These are phyloP conservation scores for Ceyx cyanopectus DNA, from an alignment of 2,113 vertebrate genomes.

Conservation along the genomic window DNA sequence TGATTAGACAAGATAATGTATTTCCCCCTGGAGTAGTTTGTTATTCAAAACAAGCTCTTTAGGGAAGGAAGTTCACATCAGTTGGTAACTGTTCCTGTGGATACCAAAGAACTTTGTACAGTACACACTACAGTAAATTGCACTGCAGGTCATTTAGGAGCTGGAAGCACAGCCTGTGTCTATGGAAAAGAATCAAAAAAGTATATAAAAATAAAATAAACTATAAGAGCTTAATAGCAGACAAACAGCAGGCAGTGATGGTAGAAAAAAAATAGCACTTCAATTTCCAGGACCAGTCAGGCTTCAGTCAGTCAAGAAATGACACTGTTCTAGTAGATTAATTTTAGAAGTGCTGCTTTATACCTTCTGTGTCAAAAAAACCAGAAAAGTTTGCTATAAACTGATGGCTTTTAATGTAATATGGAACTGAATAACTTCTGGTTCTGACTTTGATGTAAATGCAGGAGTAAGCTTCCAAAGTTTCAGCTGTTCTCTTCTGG, in stretches of 20 bases:
- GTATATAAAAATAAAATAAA: neutral
- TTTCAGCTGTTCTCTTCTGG: neutral
- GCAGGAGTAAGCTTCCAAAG: neutral
- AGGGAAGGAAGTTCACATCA: constrained; percentile 75
- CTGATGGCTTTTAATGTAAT: neutral
- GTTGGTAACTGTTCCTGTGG: constrained; percentile 73
- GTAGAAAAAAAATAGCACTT: neutral
- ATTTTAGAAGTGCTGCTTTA: neutral
- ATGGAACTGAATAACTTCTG: neutral
- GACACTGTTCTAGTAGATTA: neutral
- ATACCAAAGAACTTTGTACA: constrained; percentile 69
- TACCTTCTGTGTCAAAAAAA: neutral
- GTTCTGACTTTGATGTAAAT: neutral
- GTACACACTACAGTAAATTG: constrained; percentile 26
- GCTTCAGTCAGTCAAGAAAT: neutral
- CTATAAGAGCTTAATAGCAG: neutral
- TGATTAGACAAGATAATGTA: constrained; percentile 72
- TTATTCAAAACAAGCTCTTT: constrained; percentile 77
- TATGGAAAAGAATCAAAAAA: neutral
- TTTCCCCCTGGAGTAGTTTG: constrained; percentile 72
- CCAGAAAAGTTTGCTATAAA: neutral
- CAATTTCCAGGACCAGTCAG: neutral
- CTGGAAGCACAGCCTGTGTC: neutral
- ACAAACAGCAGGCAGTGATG: neutral
- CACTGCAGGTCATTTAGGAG: constrained; percentile 27